Conservation (phyloP, 2,797 vertebrate species). For the Coranthus polyacanthus region DNA sequence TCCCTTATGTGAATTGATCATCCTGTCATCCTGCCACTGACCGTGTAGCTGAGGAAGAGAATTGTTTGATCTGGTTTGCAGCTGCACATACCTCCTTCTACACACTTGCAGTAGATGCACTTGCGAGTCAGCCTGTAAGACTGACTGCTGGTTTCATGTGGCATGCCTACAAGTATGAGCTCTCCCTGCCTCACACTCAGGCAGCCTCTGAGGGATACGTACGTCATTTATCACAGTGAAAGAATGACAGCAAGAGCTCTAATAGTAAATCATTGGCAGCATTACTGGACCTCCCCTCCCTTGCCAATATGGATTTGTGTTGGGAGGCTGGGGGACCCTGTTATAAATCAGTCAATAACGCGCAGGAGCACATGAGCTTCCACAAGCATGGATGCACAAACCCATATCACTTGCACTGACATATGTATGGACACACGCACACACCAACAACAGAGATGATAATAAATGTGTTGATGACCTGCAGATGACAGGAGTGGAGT, state of each 20-base stretch:
- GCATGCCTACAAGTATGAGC: constrained; percentile 41
- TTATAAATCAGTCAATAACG: constrained; percentile 75
- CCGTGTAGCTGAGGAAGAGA: constrained; percentile 33
- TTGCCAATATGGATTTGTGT: constrained; percentile 73
- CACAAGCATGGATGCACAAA: constrained; percentile 9
- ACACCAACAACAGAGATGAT: constrained; percentile 17
- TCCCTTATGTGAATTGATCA: constrained; percentile 66
- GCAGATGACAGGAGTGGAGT: constrained; percentile 19
- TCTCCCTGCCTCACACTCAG: constrained; percentile 43
- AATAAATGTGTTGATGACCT: constrained; percentile 43
- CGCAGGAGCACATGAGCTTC: constrained; percentile 34
- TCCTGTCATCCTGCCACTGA: constrained; percentile 32
- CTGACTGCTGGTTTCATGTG: constrained; percentile 61
- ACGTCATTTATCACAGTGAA: constrained; percentile 73
- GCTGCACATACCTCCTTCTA: constrained; percentile 10
- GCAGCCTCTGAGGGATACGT: constrained; percentile 42
- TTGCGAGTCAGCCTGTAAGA: constrained; percentile 36
- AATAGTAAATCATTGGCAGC: constrained; percentile 79
- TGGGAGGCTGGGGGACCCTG: constrained; percentile 51
- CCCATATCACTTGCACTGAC: constrained; percentile 31
- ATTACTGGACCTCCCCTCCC: constrained; percentile 72
- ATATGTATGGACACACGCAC: constrained; percentile 15
- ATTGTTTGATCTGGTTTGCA: constrained; percentile 50
- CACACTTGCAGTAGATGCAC: constrained; percentile 18
- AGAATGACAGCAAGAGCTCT: constrained; percentile 68